Conservation (phyloP, 2,888 invertebrate species). For the Brenthis ino region DNA sequence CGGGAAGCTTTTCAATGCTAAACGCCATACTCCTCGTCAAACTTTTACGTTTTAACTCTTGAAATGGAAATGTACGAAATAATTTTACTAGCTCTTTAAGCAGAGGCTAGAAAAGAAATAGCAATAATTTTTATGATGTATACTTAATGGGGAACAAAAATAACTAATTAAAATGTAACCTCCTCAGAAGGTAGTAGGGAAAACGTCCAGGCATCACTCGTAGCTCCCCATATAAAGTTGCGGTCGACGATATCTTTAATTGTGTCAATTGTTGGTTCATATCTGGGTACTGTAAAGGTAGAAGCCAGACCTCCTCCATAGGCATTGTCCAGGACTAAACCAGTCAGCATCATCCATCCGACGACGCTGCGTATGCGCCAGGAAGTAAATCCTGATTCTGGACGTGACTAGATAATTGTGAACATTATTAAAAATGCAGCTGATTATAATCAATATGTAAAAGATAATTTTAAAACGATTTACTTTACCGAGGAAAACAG, state of each 20-base stretch:
- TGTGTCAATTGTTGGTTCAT: conserved; percentile 84
- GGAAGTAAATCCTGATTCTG: conserved; percentile 45
- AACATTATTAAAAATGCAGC: neutral
- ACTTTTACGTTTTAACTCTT: conserved; percentile 60
- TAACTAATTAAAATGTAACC: conserved; percentile 53
- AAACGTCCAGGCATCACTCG: conserved; percentile 85
- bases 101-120: conserved; percentile 60
- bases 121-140: neutral
- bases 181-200: conserved; percentile 82
- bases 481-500: too few species aligned
- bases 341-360: conserved; percentile 77
- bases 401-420: conserved; percentile 51
- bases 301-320: conserved; percentile 86
- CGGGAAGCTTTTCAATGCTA: conserved; percentile 84
- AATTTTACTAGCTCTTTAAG: conserved; percentile 71
- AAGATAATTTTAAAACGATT: too few species aligned
- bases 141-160: too few species aligned
- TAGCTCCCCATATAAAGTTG: conserved; percentile 84
- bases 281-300: conserved; percentile 85
- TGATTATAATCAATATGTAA: too few species aligned
- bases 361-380: conserved; percentile 74
- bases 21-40: conserved; percentile 80
- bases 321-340: conserved; percentile 83
- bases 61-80: conserved; percentile 69
- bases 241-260: conserved; percentile 83